phyloP scores from a whole-genome alignment of 2,113 vertebrate genomes.

The Xiphophorus couchianus region DNA sequence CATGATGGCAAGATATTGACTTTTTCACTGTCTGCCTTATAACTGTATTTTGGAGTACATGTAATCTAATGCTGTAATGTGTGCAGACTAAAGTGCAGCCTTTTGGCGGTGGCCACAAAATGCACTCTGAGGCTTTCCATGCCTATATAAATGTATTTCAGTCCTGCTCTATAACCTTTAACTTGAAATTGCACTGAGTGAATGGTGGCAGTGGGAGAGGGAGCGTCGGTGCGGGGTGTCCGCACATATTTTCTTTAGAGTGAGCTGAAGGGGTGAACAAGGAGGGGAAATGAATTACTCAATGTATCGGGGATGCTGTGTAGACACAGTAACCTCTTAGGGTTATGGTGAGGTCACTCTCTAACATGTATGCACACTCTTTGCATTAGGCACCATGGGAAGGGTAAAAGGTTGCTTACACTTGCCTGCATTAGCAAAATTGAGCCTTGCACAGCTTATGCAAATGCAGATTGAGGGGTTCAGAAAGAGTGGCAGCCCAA shows the following conservation, averaged over 20 bases:
- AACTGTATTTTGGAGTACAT: constrained; percentile 75
- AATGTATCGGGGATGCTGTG: constrained; percentile 55
- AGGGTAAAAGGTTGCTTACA: constrained; percentile 72
- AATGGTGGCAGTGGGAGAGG: constrained; percentile 14
- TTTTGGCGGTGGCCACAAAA: constrained; percentile 56
- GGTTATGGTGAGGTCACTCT: constrained; percentile 67
- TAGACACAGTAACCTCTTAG: constrained; percentile 64
- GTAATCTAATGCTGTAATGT: constrained; percentile 64
- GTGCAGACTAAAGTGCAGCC: constrained; percentile 69
- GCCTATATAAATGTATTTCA: constrained; percentile 56
- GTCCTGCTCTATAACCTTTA: constrained; percentile 58
- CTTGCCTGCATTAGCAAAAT: constrained; percentile 79
- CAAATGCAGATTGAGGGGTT: constrained; percentile 69
- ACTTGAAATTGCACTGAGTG: constrained; percentile 55
- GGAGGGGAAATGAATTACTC: constrained; percentile 60
- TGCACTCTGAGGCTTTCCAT: constrained; percentile 57
- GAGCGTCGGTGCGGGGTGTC: not conserved
- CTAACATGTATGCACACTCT: constrained; percentile 56
- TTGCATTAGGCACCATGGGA: constrained; percentile 65
- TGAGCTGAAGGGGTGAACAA: constrained; percentile 31
- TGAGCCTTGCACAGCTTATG: constrained; percentile 75
- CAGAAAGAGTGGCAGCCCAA: constrained; percentile 68
- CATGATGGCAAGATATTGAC: constrained; percentile 75
- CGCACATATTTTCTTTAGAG: constrained; percentile 25
- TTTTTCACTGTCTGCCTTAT: constrained; percentile 75